Evolutionary conservation across 2,888 invertebrate species (phyloP), one percentile per base, ranked within the genome.

Genomic region (Ecliptopera silaceata): DNA sequence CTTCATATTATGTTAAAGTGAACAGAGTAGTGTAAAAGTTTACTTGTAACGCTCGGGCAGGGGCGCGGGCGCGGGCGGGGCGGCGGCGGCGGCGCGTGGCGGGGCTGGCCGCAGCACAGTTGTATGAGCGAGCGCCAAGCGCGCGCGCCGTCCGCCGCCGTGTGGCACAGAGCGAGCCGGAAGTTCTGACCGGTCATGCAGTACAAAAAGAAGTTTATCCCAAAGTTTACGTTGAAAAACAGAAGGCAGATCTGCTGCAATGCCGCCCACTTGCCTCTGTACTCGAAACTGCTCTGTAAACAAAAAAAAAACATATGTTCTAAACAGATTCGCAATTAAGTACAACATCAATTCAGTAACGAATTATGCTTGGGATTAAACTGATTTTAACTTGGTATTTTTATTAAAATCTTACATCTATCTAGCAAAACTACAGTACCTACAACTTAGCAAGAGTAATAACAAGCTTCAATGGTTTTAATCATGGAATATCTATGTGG

Each of bases 151-250:
- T 26, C 26, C 10, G 8, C 22, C 77, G 78, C 0, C 82, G 75
- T 65, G 43, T 83, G 75, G 0, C 73, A 55, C 8, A 94, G 83
- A 0, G 93, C 93, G 32, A 92, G 93, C 52, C 96, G 90, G 82
- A 96, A 97, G 88, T 96, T 96, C 75, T 95, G 95, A 0, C 96
- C 96, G 69, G 94, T 94, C 44, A 95, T 92, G 84, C 96, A 97
- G 85, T 97, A 97, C 39, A 97, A 91, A 1, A 94, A 92, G 77
- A 97, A 96, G 85, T 96, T 96, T 52, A 97, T 95, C 36, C 96
- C 96, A 74, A 96, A 97, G 85, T 96, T 97, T 4, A 95, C 95
- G 74, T 96, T 93, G 84, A 96, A 97, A 42, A 96, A 90, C 64
- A 94, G 86, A 62, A 94, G 92, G 53, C 94, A 93, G 61, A 94